Evolutionary conservation across 2,113 vertebrate genomes (phyloP), one percentile per base, ranked within the genome.

Genomic region (Oostethus manadensis): DNA sequence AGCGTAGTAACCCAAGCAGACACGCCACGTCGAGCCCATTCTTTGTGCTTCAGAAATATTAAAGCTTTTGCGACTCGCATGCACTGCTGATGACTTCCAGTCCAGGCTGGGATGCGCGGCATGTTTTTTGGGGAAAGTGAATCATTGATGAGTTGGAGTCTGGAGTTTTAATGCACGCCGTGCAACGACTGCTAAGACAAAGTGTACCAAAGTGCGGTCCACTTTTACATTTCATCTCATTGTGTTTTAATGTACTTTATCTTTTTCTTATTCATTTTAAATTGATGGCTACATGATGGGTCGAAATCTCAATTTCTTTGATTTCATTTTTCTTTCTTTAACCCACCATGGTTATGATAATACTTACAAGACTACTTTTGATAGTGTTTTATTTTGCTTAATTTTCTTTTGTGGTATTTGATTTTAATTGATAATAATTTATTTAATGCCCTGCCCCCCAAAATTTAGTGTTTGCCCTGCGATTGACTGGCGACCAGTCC

Each of bases 121-220:
- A 60, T 61, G 69, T 73, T 54, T 68, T 60, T 66, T 11, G 51
- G 29, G 47, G 17, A 7, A 63, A 15, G 65, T 58, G 62, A 62
- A 51, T 54, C 35, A 54, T 77, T 71, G 69, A 71, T 76, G 61
- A 67, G 69, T 74, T 61, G 1, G 7, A 62, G 57, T 46, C 60
- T 15, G 38, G 45, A 21, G 60, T 64, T 47, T 78, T 60, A 71
- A 74, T 44, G 14, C 56, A 59, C 59, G 48, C 48, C 44, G 18
- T 58, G 65, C 61, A 21, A 62, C 18, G 50, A 67, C 58, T 68
- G 64, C 46, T 23, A 55, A 63, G 35, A 20, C 49, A 56, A 29
- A 66, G 51, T 26, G 6, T 14, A 43, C 33, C 14, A 2, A 64
- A 53, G 23, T 33, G 16, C 7, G 23, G 22, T 48, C 46, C 35